Percentiles rank a stretch among this genome's conserved stretches.
These are phyloP conservation scores for Eupithecia abbreviata DNA, from an alignment of 2,888 invertebrate species.

Conservation along the genomic window DNA sequence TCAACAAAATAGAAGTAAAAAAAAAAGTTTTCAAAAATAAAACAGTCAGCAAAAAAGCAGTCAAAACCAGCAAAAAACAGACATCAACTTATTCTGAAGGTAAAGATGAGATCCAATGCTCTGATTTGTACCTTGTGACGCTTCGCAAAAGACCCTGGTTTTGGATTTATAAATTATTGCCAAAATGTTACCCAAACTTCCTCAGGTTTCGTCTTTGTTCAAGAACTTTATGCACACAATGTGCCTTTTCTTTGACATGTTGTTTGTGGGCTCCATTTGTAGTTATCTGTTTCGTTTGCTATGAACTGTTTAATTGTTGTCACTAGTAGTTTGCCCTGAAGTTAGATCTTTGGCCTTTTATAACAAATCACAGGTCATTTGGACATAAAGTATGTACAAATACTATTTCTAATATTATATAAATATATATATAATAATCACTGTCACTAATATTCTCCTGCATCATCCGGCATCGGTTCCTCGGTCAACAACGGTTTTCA, in stretches of 20 bases:
- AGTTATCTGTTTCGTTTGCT: background rate
- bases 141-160: background rate
- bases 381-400: too few relatives aligned
- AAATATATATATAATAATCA: too few relatives aligned
- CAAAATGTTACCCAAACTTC: background rate
- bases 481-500: background rate
- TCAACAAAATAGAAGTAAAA: background rate
- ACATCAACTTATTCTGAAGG: background rate
- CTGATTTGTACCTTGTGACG: background rate
- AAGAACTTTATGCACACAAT: background rate
- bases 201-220: conserved; percentile 2
- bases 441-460: background rate
- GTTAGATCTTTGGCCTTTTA: background rate
- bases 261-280: background rate
- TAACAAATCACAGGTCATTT: background rate
- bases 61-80: background rate
- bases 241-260: background rate
- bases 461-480: background rate
- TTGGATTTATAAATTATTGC: background rate
- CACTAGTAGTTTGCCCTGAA: background rate
- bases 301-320: background rate
- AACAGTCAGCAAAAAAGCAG: background rate
- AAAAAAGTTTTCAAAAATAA: background rate
- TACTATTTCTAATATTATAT: too few relatives aligned
- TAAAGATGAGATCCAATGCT: background rate